Base-by-base conservation (phyloP, 2,797 vertebrate genomes). In the Catostomus latipinnis region DNA sequence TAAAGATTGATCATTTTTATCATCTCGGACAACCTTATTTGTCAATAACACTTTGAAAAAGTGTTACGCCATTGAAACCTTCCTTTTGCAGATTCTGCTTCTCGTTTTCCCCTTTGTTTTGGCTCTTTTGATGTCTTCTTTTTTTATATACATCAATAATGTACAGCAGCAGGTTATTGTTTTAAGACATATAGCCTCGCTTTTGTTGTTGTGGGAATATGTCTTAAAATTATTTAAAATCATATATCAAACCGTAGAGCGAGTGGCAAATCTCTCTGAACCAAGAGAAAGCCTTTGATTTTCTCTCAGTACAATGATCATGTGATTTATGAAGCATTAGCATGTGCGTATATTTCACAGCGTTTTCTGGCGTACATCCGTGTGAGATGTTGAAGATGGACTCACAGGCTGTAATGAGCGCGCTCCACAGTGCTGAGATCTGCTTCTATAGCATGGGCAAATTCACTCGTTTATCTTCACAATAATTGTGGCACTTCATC, bases 401-500 rank as follows among this genome's bases (percentile, higher is more conserved):
- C 89, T 92, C 89, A 88, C 90, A 92, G 91, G 92, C 91, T 90
- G 91, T 92, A 92, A 93, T 93, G 93, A 92, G 91, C 93, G 88
- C 90, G 88, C 91, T 92, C 88, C 91, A 91, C 87, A 89, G 91
- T 89, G 73, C 89, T 84, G 83, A 92, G 90, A 92, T 93, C 91
- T 91, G 89, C 89, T 93, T 89, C 92, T 92, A 92, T 94, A 93
- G 90, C 89, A 92, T 91, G 90, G 91, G 90, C 92, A 93, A 93
- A 93, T 94, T 34, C 94, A 49, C 14, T 87, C 91, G 93, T 94
- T 93, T 85, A 85, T 94, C 94, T 94, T 93, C 87, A 88, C 91
- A 92, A 89, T 94, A 93, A 94, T 93, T 91, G 92, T 92, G 90
- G 90, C 90, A 90, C 90, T 94, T 93, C 88, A 93, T 94, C 93